These are phyloP conservation scores for Kuschelorhynchus macadamiae DNA, from an alignment of 2,888 invertebrate genomes.

Conservation along the genomic window DNA sequence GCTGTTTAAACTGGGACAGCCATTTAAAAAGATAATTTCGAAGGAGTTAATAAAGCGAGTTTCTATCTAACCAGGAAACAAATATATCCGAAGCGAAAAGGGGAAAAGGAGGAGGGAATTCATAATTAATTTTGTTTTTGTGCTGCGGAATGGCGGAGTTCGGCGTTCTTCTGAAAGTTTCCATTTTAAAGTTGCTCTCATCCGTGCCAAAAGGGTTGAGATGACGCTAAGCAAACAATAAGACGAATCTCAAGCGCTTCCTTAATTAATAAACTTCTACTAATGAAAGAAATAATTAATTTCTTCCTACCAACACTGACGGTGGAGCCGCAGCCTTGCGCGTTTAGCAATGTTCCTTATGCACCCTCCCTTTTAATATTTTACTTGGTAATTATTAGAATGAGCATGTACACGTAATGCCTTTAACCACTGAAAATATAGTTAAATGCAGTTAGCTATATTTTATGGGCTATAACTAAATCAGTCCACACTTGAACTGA, in stretches of 20 bases:
- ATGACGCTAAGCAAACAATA: conserved; percentile 69
- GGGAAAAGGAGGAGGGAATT: conserved; percentile 58
- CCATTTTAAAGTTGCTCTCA: conserved; percentile 68
- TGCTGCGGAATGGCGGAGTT: conserved; percentile 58
- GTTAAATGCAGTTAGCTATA: too few species aligned
- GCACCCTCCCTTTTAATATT: conserved; percentile 30
- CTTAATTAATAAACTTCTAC: conserved; percentile 71
- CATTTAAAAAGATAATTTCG: conserved; percentile 16
- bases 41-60: conserved; percentile 32
- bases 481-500: too few species aligned
- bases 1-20: too few species aligned
- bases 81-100: conserved; percentile 27
- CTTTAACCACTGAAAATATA: too few species aligned
- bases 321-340: conserved; percentile 25
- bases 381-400: conserved; percentile 28
- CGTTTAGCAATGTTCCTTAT: conserved; percentile 12
- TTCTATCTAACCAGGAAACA: conserved; percentile 35
- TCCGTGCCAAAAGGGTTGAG: conserved; percentile 67
- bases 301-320: conserved; percentile 61
- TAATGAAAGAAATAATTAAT: conserved; percentile 72
- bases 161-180: conserved; percentile 64
- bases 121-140: conserved; percentile 67
- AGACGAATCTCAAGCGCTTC: conserved; percentile 68
- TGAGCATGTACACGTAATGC: conserved; percentile 7
- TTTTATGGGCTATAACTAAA: too few species aligned